Evolutionary conservation across 1,140 invertebrate genomes (phyloP).

Genomic region (Drosophila truncata): DNA sequence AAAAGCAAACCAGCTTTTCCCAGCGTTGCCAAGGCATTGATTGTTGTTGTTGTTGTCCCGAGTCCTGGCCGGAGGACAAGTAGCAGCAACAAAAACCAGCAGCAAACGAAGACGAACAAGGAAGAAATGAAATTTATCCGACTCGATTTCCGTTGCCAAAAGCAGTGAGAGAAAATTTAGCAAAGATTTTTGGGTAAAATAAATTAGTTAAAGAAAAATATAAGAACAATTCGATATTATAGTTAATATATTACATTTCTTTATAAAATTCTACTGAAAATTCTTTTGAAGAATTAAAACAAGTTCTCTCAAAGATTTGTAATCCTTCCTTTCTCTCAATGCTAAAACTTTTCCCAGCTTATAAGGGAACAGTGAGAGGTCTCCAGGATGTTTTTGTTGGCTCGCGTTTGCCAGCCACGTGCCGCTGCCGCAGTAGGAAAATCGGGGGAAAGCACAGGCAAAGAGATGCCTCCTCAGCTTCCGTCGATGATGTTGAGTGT

Average conservation of each 20-base stretch:
- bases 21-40: slow-evolving; percentile 67
- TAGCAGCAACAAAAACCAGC: slow-evolving; percentile 24
- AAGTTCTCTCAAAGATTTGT: not conserved
- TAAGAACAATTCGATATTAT: not conserved
- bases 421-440: slow-evolving; percentile 42
- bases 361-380: not conserved
- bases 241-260: not conserved
- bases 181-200: too few relatives aligned
- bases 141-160: slow-evolving; percentile 66
- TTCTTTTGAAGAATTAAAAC: not conserved
- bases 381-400: slow-evolving; percentile 25
- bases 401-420: slow-evolving; percentile 71
- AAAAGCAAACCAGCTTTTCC: slow-evolving; percentile 15
- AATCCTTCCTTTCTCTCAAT: slow-evolving; percentile 1
- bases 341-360: slow-evolving; percentile 7
- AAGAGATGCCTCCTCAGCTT: slow-evolving; percentile 28
- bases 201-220: slow-evolving; percentile 8
- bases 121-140: slow-evolving; percentile 77
- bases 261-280: not conserved
- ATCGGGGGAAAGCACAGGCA: not conserved
- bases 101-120: slow-evolving; percentile 3
- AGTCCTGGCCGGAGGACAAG: slow-evolving; percentile 59
- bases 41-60: slow-evolving; percentile 23
- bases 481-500: slow-evolving; percentile 26
- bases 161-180: slow-evolving; percentile 31